Evolutionary conservation across 2,888 invertebrate genomes (phyloP).

Genomic region (Noctuana brunneofusca): DNA sequence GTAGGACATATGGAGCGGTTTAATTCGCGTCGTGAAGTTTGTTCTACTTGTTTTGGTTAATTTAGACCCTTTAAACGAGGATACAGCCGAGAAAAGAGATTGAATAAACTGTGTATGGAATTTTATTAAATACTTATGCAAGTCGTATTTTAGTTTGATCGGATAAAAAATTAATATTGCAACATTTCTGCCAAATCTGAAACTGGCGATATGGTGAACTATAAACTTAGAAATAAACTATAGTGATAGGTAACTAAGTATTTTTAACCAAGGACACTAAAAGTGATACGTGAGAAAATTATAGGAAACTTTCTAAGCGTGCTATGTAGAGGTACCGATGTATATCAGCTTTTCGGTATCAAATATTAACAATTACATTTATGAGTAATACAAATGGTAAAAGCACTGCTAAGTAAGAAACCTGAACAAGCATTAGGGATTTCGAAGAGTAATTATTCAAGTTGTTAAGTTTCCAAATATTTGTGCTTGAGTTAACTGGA

Average conservation of each 20-base stretch:
- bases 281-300: too few relatives aligned
- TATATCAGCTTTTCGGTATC: neutral
- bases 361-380: neutral
- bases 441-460: conserved; percentile 39
- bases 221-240: too few relatives aligned
- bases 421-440: conserved; percentile 22
- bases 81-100: conserved; percentile 1
- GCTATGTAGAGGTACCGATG: too few relatives aligned
- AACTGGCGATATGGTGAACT: too few relatives aligned
- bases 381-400: conserved; percentile 11
- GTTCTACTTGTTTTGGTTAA: conserved; percentile 29
- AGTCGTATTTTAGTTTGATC: too few relatives aligned
- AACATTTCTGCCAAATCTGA: too few relatives aligned
- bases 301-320: too few relatives aligned
- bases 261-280: too few relatives aligned
- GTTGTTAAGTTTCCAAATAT: conserved; percentile 33
- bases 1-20: conserved; percentile 23
- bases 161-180: too few relatives aligned
- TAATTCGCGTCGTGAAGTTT: conserved; percentile 25
- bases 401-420: conserved; percentile 4
- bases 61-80: conserved; percentile 16
- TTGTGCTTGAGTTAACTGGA: conserved; percentile 31
- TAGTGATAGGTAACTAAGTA: too few relatives aligned
- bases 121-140: too few relatives aligned
- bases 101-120: conserved; percentile 14